Base-by-base conservation (phyloP, 2,888 invertebrate species). In the Eurytoma adleriae region DNA sequence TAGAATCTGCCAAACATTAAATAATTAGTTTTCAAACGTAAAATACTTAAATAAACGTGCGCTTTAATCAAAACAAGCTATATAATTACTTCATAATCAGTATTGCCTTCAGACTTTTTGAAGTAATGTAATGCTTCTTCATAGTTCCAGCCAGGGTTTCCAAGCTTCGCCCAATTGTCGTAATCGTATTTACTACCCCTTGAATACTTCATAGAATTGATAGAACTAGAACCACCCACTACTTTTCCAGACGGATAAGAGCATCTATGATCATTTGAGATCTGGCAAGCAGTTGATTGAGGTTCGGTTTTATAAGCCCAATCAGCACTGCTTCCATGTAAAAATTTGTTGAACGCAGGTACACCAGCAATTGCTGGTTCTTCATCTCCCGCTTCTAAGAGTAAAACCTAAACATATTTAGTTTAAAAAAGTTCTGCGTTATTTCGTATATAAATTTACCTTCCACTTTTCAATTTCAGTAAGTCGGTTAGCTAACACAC, bases 31-130 rank as follows among this genome's bases (percentile, higher is more conserved):
- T 30, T 7, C 3, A 30, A 24, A 24, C 93, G 91, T 84, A 94
- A 94, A 2, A 92, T 89, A 40, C 93, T 86, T 0, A 92, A 92
- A 50, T 94, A 88, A 0, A 95, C 94, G 61, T 16, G 0, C 5
- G 10, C 0, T 3, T 24, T 1, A 5, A 30, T 14, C 2, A n/a
- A n/a, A 0, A 30, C 10, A 69, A 30, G 1, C n/a, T 18, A 27
- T 56, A 20, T 14, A 27, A 27, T 10, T 24, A 48, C 13, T 2
- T 30, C 20, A 30, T 10, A 7, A n/a, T 30, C 27, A 1, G n/a
- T 48, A 5, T 54, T 59, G 48, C 59, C 27, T 61, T 61, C 61
- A 18, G 71, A 61, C n/a, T 71, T 71, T 50, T 50, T 18, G 12
- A 71, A 71, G 12, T 71, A 71, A 3, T 14, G 61, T 1, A 71